phyloP scores from a whole-genome alignment of 2,113 vertebrate genomes.

The Porphyrio hochstetteri region DNA sequence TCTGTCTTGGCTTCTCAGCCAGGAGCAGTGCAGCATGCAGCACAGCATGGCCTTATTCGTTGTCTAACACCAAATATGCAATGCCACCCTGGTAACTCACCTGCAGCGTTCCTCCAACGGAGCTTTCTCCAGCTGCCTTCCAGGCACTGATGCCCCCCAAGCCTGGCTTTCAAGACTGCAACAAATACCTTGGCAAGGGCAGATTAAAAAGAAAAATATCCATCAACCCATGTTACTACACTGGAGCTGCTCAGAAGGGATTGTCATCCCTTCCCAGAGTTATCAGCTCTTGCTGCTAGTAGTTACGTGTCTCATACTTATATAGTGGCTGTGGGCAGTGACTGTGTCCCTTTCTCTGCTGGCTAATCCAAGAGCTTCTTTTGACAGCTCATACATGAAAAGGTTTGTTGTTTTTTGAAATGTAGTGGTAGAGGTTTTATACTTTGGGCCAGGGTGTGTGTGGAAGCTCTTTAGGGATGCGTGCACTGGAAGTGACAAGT shows the following conservation, averaged over 20 bases:
- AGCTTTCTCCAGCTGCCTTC: neutral
- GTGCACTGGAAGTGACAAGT: constrained; percentile 53
- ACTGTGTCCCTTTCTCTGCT: neutral
- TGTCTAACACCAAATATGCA: neutral
- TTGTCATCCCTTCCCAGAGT: neutral
- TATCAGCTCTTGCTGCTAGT: neutral
- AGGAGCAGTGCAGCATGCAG: neutral
- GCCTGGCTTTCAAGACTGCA: neutral
- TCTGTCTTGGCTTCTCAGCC: neutral
- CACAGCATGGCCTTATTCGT: fast-evolving
- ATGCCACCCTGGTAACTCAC: neutral
- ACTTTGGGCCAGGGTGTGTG: neutral
- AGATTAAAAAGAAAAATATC: neutral
- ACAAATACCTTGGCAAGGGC: neutral
- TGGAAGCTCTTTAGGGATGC: neutral
- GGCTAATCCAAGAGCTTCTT: neutral
- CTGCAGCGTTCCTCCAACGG: fast-evolving
- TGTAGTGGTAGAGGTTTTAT: neutral
- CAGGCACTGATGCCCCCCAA: neutral
- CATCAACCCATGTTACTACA: neutral
- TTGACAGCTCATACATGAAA: constrained; percentile 52
- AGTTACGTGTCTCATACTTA: neutral
- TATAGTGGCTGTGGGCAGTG: neutral
- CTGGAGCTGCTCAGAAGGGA: neutral
- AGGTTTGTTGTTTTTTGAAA: constrained; percentile 55